These are phyloP conservation scores for Osmoderma eremita DNA, from an alignment of 2,888 invertebrate genomes.

Conservation along the genomic window DNA sequence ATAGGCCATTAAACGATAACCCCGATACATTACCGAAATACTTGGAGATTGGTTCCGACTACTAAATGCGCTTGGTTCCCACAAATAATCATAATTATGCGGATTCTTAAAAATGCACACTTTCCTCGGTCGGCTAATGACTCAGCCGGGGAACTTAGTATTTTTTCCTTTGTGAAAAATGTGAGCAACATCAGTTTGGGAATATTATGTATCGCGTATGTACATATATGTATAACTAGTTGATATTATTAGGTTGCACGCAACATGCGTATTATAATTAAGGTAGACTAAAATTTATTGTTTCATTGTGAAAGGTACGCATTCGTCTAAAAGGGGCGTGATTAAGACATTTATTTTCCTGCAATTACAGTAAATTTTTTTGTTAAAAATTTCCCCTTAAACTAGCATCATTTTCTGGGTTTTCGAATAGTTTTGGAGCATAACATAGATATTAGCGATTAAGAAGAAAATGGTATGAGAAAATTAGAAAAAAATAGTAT, in stretches of 20 bases:
- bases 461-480: no score
- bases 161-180: constrained; percentile 1
- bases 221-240: background rate
- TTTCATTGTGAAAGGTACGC: constrained; percentile 4
- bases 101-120: background rate
- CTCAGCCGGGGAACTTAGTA: background rate
- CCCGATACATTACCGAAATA: background rate
- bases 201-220: constrained; percentile 15
- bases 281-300: constrained; percentile 25
- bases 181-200: constrained; percentile 5
- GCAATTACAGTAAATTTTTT: constrained; percentile 9
- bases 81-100: constrained; percentile 1
- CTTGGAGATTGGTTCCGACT: constrained; percentile 1
- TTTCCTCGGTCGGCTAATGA: background rate
- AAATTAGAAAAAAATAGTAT: no score
- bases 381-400: no score
- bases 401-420: no score
- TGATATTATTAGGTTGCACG: constrained; percentile 18
- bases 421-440: no score
- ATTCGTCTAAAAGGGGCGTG: constrained; percentile 12
- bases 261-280: constrained; percentile 27
- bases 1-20: constrained; percentile 12
- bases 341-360: constrained; percentile 22
- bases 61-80: background rate
- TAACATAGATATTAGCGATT: no score